Percentiles rank a stretch among this genome's conserved stretches.
Evolutionary conservation across 2,113 vertebrate genomes (phyloP).

Genomic region (Anthoscopus minutus): DNA sequence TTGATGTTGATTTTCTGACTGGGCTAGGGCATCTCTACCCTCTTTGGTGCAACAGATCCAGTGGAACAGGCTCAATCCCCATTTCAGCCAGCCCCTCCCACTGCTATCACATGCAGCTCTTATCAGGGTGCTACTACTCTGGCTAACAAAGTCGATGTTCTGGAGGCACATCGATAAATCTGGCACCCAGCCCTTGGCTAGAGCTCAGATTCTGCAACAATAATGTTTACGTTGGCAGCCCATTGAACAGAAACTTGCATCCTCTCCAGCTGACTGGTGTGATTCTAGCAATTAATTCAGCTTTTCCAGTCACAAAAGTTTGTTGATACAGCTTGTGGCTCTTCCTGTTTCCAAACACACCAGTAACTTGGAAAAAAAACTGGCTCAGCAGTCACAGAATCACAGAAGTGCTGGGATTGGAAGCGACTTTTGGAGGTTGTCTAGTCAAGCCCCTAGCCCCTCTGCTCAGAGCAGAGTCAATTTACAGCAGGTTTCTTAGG

Average conservation of each 20-base stretch:
- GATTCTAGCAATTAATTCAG: constrained; percentile 40
- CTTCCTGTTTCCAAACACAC: constrained; percentile 35
- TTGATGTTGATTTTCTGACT: not conserved
- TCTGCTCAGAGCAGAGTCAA: not conserved
- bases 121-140: not conserved
- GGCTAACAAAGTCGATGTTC: not conserved
- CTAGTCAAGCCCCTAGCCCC: not conserved
- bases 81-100: not conserved
- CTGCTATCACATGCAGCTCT: not conserved
- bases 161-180: not conserved
- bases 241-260: not conserved
- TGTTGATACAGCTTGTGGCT: constrained; percentile 45
- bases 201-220: not conserved
- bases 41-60: not conserved
- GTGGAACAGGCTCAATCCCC: not conserved
- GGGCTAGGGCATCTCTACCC: rapidly evolving
- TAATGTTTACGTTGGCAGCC: not conserved
- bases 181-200: not conserved
- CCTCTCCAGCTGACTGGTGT: constrained; percentile 9
- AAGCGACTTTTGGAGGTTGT: not conserved
- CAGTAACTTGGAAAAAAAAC: not conserved
- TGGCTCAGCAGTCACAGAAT: not conserved
- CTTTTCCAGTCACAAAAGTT: constrained; percentile 22
- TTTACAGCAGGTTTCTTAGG: not conserved
- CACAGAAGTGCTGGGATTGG: not conserved